A percentile compares a stretch with the other conserved stretches of the same genome.
These are phyloP conservation scores for Catagonus wagneri DNA, from an alignment of 2,113 vertebrate species.

Conservation along the genomic window DNA sequence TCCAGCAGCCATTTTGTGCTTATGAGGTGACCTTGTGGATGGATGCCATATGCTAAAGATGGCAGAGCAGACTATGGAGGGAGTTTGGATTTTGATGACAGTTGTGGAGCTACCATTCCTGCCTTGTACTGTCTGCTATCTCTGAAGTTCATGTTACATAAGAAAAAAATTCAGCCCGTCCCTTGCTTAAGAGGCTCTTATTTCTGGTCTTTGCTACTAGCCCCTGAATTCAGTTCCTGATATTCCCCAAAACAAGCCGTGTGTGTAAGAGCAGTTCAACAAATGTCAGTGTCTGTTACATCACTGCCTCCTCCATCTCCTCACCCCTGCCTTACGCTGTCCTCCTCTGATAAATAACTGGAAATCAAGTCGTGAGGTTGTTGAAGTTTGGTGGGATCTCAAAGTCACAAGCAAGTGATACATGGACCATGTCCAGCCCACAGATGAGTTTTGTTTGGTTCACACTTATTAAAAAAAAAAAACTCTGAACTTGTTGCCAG, in stretches of 20 bases:
- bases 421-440: neutral
- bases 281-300: neutral
- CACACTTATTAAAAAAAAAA: neutral
- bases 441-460: neutral
- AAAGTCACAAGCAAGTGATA: neutral
- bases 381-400: neutral
- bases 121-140: neutral
- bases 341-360: neutral
- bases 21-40: neutral
- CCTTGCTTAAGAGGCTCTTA: neutral
- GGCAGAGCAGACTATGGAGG: neutral
- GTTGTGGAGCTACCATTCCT: neutral
- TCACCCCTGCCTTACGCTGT: neutral
- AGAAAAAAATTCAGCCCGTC: neutral
- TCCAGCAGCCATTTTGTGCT: neutral
- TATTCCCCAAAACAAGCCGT: neutral
- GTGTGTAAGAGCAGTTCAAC: neutral
- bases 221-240: neutral
- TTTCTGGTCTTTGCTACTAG: conserved; percentile 14
- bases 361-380: neutral
- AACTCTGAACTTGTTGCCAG: neutral
- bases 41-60: neutral
- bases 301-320: no score
- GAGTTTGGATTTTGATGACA: neutral
- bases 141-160: neutral